Evolutionary conservation across 2,888 invertebrate genomes (phyloP).

Genomic region (Cancer borealis): DNA sequence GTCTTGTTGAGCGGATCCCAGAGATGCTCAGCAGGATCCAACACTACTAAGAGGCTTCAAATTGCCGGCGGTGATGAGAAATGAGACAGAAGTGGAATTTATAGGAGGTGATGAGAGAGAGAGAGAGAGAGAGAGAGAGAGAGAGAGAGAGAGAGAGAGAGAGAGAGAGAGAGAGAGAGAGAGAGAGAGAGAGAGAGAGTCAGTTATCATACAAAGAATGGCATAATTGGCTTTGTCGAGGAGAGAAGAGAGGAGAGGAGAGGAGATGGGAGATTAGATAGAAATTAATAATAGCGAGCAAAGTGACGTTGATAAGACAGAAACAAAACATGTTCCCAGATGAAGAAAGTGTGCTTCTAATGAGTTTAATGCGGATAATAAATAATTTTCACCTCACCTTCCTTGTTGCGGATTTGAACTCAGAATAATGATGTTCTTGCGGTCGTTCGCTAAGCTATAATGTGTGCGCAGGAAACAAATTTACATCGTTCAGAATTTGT

Average conservation of each 20-base stretch:
- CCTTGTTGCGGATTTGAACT: neutral
- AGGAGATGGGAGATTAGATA: neutral
- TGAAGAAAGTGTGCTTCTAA: neutral
- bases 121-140: neutral
- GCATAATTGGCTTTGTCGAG: neutral
- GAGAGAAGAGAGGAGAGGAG: neutral
- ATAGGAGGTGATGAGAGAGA: neutral
- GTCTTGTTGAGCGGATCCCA: neutral
- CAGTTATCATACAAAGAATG: neutral
- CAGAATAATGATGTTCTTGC: neutral
- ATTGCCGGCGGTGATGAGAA: neutral
- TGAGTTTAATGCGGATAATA: neutral
- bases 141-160: neutral
- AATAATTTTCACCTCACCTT: neutral
- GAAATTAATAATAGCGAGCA: neutral
- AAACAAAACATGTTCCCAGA: neutral
- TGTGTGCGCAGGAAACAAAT: neutral
- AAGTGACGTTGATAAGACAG: neutral
- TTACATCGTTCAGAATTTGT: neutral
- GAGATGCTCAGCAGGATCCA: neutral
- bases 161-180: slow-evolving; percentile 17
- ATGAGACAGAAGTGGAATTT: neutral
- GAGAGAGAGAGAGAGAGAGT: slow-evolving; percentile 12
- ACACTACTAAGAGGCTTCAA: neutral
- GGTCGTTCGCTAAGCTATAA: neutral